phyloP scores from a whole-genome alignment of 2,113 vertebrate species.

The Tenebrosternarchus preto region DNA sequence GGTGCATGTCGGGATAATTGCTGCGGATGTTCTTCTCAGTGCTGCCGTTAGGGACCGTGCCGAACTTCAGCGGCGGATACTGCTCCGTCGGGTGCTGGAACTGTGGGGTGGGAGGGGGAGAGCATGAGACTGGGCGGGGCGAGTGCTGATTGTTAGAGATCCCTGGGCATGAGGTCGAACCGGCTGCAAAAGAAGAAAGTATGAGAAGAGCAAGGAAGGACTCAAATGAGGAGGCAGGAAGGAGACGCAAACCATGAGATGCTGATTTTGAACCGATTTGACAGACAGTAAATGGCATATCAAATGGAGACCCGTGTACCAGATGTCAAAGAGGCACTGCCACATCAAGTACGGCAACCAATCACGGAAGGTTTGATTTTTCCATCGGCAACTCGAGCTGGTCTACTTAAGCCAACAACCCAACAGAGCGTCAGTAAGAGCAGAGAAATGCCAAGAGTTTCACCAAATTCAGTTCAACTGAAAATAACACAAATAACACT shows the following conservation, averaged over 20 bases:
- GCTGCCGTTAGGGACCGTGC: conserved; percentile 91
- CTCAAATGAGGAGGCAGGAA: no score
- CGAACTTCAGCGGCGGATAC: conserved; percentile 90
- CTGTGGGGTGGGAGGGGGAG: conserved; percentile 64
- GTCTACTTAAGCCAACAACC: no score
- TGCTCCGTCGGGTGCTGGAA: conserved; percentile 92
- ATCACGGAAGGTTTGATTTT: neutral
- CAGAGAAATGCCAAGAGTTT: no score
- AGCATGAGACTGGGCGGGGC: neutral
- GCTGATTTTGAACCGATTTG: neutral
- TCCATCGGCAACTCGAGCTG: no score
- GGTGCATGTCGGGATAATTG: conserved; percentile 94
- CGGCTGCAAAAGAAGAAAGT: no score
- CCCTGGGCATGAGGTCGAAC: no score
- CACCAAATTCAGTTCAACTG: neutral
- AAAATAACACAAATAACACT: neutral
- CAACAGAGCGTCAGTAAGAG: no score
- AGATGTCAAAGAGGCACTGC: neutral
- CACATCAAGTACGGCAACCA: neutral
- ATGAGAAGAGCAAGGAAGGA: no score
- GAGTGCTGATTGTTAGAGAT: neutral
- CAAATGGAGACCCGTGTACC: no score
- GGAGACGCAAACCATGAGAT: no score
- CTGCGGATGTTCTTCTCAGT: conserved; percentile 94
- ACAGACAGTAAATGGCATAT: neutral